Percentiles rank a stretch among this genome's conserved stretches.
Conservation (phyloP, 2,113 vertebrate species). For the Cygnus atratus region DNA sequence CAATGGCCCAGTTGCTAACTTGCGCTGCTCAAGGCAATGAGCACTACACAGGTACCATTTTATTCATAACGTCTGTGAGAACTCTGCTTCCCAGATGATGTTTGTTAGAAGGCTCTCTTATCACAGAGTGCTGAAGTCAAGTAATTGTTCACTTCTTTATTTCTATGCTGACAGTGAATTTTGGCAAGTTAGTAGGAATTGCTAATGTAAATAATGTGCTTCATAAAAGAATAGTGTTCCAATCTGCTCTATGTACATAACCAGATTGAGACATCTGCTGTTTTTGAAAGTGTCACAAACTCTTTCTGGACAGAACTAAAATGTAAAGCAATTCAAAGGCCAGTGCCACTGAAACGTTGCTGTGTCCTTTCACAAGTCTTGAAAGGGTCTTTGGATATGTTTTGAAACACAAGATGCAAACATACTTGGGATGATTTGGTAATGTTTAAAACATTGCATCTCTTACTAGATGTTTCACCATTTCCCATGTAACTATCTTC, state of each 20-base stretch:
- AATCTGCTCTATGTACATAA: neutral
- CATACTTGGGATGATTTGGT: neutral
- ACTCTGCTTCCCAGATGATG: neutral
- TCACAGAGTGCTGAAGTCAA: neutral
- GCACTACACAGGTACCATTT: constrained; percentile 91
- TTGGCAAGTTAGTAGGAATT: neutral
- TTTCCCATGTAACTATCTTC: neutral
- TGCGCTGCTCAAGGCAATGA: constrained; percentile 98
- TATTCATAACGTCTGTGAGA: neutral
- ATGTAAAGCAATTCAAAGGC: neutral
- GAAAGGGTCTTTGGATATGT: neutral
- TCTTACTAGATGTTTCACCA: neutral
- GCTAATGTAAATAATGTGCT: neutral
- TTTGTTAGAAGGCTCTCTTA: neutral
- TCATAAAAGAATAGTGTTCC: neutral
- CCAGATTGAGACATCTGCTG: neutral
- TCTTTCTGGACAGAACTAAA: neutral
- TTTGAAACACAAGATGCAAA: neutral
- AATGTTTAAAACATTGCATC: neutral
- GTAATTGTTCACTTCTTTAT: neutral
- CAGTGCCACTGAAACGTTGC: neutral
- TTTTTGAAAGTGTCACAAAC: neutral
- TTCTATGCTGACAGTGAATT: neutral
- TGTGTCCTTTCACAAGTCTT: neutral
- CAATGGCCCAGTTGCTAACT: constrained; percentile 96